phyloP scores from a whole-genome alignment of 2,797 vertebrate species.

The Huso huso region DNA sequence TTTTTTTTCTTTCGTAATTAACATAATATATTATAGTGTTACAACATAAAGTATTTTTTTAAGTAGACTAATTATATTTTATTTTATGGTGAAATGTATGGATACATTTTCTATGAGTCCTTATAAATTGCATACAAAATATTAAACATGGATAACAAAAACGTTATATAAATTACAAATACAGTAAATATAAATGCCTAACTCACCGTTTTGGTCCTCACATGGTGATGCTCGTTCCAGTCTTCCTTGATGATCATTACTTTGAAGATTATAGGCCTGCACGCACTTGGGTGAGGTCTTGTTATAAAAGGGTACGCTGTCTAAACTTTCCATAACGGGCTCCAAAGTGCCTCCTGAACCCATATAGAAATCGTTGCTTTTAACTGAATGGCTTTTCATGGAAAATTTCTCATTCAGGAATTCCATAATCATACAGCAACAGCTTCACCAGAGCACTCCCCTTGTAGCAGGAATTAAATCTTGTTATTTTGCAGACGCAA shows the following conservation, averaged over 20 bases:
- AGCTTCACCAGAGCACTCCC: constrained; percentile 29
- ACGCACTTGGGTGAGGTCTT: constrained; percentile 78
- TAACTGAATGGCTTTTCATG: constrained; percentile 75
- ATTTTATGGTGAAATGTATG: no score
- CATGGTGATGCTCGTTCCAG: constrained; percentile 77
- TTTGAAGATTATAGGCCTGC: constrained; percentile 78
- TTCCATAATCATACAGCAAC: constrained; percentile 77
- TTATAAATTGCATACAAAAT: no score
- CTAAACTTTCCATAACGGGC: constrained; percentile 91
- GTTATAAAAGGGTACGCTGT: constrained; percentile 84
- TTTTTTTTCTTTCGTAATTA: no score
- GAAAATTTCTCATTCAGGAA: constrained; percentile 93
- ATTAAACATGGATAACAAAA: no score
- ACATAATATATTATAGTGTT: no score
- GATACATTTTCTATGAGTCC: no score
- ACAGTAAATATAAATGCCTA: not conserved
- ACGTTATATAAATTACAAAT: no score
- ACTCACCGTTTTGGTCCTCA: constrained; percentile 74
- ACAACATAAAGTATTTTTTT: no score
- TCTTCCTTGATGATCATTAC: constrained; percentile 66
- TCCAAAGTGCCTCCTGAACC: constrained; percentile 70
- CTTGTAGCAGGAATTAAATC: constrained; percentile 38
- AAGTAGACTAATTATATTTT: no score
- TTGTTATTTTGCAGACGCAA: constrained; percentile 18
- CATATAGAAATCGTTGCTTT: constrained; percentile 87